phyloP scores from a whole-genome alignment of 2,888 invertebrate species.

The Drosophila gaucha region DNA sequence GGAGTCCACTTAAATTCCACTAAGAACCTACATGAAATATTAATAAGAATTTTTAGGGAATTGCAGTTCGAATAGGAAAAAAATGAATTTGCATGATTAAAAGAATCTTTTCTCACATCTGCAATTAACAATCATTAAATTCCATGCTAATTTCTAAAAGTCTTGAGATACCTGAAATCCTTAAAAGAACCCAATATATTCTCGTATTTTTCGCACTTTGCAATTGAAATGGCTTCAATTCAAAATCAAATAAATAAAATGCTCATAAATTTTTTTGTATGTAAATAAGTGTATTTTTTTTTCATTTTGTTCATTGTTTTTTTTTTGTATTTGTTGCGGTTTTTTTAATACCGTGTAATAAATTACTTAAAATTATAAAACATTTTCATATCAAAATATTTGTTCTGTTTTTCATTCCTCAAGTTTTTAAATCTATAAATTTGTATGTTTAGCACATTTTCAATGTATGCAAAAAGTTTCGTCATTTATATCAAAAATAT shows the following conservation, averaged over 20 bases:
- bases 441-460: slow-evolving; percentile 62
- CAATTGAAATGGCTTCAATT: slow-evolving; percentile 10
- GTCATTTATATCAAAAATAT: slow-evolving; percentile 67
- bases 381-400: slow-evolving; percentile 78
- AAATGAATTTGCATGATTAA: no score
- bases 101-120: background rate
- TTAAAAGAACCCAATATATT: slow-evolving; percentile 2
- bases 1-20: background rate
- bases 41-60: background rate
- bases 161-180: background rate
- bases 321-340: slow-evolving; percentile 39
- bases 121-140: background rate
- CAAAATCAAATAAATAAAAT: slow-evolving; percentile 11
- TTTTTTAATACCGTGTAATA: slow-evolving; percentile 64
- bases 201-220: slow-evolving; percentile 1
- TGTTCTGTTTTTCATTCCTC: slow-evolving; percentile 17
- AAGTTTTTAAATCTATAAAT: slow-evolving; percentile 27
- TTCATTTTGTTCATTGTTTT: slow-evolving; percentile 20
- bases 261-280: slow-evolving; percentile 17
- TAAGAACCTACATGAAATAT: background rate
- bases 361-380: slow-evolving; percentile 82
- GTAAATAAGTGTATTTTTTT: slow-evolving; percentile 62
- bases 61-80: background rate
- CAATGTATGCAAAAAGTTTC: slow-evolving; percentile 63
- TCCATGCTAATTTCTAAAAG: background rate